Percentiles rank a stretch among this genome's conserved stretches.
These are phyloP conservation scores for Scomber japonicus DNA, from an alignment of 2,113 vertebrate genomes.

Conservation along the genomic window DNA sequence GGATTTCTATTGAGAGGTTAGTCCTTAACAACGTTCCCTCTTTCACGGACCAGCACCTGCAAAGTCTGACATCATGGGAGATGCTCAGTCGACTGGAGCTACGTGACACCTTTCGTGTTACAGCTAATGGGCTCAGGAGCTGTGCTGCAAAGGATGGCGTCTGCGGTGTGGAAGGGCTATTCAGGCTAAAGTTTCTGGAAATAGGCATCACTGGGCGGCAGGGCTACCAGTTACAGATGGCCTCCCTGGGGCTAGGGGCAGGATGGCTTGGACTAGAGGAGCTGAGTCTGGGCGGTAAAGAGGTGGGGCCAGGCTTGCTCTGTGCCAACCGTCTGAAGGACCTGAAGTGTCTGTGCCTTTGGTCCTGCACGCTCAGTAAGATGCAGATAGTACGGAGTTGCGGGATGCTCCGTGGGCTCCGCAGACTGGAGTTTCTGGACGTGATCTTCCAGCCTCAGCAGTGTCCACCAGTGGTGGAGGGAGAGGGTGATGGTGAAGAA, in stretches of 20 bases:
- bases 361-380: constrained; percentile 80
- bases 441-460: constrained; percentile 80
- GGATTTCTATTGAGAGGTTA: constrained; percentile 76
- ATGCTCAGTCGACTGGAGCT: constrained; percentile 77
- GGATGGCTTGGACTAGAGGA: constrained; percentile 84
- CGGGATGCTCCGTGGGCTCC: constrained; percentile 78
- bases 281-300: constrained; percentile 83
- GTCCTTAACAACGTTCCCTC: constrained; percentile 84
- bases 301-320: constrained; percentile 82
- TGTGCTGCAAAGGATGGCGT: constrained; percentile 78
- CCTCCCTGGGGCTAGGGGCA: constrained; percentile 82
- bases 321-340: constrained; percentile 82
- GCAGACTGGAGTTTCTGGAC: constrained; percentile 79
- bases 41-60: constrained; percentile 86
- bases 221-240: constrained; percentile 83
- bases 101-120: constrained; percentile 82
- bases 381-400: constrained; percentile 82
- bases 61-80: constrained; percentile 81
- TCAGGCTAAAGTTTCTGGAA: constrained; percentile 80
- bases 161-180: constrained; percentile 74
- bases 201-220: constrained; percentile 78
- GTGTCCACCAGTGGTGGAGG: constrained; percentile 57
- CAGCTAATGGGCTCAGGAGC: constrained; percentile 79
- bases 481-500: constrained; percentile 51
- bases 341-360: constrained; percentile 79